Evolutionary conservation across 92 coral and sea anemone genomes (phyloP), one percentile per base, ranked within the genome.

Genomic region (Pocillopora grandis): DNA sequence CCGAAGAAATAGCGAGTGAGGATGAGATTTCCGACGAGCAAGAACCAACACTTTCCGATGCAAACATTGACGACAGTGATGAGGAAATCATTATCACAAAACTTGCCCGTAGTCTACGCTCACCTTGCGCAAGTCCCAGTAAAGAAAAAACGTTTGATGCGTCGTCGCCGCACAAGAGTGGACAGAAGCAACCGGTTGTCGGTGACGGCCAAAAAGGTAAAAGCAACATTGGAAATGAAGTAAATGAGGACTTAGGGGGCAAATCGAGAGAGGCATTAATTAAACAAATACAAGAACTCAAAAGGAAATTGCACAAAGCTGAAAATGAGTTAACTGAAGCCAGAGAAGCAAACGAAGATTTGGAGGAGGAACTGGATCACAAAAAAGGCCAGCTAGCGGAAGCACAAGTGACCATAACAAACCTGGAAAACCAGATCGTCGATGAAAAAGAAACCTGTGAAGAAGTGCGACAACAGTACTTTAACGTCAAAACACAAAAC

Each of bases 31-130:
- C 98, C 18, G 98, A 94, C 65, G 94, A 87, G 11, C 95, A 87
- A 31, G 91, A 94, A 35, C 92, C 90, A 49, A 90, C 90, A 35
- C 76, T 91, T 72, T 92, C 92, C 9, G 98, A 92, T 65, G 87
- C 95, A 15, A 90, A 89, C 88, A 91, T 92, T 16, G 95, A 86
- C n/a, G 98, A 94, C 83, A 93, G 94, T 57, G 98, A 94, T 64
- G 95, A 94, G 73, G 91, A 89, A 33, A 94, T 94, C 65, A 69
- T 91, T 52, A 93, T 93, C 35, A 94, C 98, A 14, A 94, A 89
- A 71, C 90, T 94, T 75, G 98, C 98, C 10, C 90, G 95, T 35
- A 91, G 88, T 5, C 90, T 90, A 17, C 98, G 92, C 42, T 86
- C 95, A 60, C 89, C 90, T 73, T 33, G 85, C 31, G 31, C 84